Base-by-base conservation (phyloP, 37 sponge, comb jelly and placozoan genomes). In the Oopsacas minuta region DNA sequence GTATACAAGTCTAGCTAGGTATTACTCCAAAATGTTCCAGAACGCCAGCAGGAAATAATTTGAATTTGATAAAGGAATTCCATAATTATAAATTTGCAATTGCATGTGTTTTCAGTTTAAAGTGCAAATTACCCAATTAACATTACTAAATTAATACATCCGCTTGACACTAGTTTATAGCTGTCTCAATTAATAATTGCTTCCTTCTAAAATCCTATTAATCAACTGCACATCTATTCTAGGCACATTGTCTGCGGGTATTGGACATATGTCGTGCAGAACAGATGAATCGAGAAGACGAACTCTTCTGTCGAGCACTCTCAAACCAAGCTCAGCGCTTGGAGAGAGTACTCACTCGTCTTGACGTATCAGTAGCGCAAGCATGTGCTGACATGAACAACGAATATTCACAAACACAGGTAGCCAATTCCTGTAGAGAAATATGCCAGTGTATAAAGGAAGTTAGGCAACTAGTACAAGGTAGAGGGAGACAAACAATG, bases 401-500 rank as follows among this genome's bases (percentile, higher is more conserved):
- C 28, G 75, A 61, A 3, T 61, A 61, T 61, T 61, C 75, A 25
- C 75, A 61, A 61, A 61, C 30, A 61, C 75, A 61, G 22, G 75
- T 61, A 34, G 75, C 75, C 22, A 61, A 61, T 61, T 61, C 75
- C 22, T 61, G 75, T n/a, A 10, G 75, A 5, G 75, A 61, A 12
- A 61, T 61, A 25, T 61, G 75, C 30, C 75, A 61, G 75, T 61
- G 75, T 61, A 61, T 61, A 25, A 61, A 61, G 28, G 75, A 61
- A 34, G 75, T 61, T 32, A 10, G 75, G 22, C 75, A 61, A 34
- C 30, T 61, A n/a, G 75, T 61, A 61, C 75, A 61, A n/a, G 75
- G 75, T 3, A 61, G 75, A 12, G 75, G 75, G 7, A 61, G 75
- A 34, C 30, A 10, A 10, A 61, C 75, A 3, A 61, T 12, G 20